These are phyloP conservation scores for Tokudaia muenninki DNA, from an alignment of 2,797 vertebrate genomes.

Conservation along the genomic window DNA sequence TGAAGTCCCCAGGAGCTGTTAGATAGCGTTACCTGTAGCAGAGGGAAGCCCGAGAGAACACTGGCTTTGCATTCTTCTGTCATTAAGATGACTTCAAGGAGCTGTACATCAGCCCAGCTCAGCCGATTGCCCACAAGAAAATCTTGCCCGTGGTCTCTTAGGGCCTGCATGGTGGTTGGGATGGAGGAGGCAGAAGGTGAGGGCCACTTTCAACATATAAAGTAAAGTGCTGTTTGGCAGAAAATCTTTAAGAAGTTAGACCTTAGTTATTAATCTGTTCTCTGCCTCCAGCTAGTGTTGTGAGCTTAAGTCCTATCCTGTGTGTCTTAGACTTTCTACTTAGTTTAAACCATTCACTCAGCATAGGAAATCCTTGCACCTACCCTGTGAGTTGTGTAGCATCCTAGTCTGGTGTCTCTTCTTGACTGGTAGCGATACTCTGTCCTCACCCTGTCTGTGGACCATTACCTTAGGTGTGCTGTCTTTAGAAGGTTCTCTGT, in stretches of 20 bases:
- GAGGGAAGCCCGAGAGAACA: slow-evolving; percentile 89
- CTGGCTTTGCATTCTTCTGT: slow-evolving; percentile 90
- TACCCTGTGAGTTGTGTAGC: background rate
- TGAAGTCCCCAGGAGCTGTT: background rate
- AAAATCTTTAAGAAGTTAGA: background rate
- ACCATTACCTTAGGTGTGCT: background rate
- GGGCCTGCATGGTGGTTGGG: slow-evolving; percentile 84
- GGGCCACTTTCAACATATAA: background rate
- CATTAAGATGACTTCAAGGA: slow-evolving; percentile 93
- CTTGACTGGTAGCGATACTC: background rate
- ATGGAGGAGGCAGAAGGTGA: background rate
- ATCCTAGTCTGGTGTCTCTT: background rate
- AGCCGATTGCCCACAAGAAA: slow-evolving; percentile 92
- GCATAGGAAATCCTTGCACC: background rate
- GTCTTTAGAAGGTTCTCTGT: background rate
- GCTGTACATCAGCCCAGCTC: slow-evolving; percentile 91
- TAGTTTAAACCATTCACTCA: background rate
- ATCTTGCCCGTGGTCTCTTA: slow-evolving; percentile 85
- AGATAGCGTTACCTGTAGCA: slow-evolving; percentile 87
- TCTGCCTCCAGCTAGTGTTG: background rate
- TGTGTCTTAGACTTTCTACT: background rate
- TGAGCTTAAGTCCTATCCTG: background rate
- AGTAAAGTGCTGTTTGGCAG: background rate
- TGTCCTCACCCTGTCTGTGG: background rate
- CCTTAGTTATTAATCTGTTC: background rate